phyloP scores from a whole-genome alignment of 1,140 invertebrate genomes.

The Magallana gigas region DNA sequence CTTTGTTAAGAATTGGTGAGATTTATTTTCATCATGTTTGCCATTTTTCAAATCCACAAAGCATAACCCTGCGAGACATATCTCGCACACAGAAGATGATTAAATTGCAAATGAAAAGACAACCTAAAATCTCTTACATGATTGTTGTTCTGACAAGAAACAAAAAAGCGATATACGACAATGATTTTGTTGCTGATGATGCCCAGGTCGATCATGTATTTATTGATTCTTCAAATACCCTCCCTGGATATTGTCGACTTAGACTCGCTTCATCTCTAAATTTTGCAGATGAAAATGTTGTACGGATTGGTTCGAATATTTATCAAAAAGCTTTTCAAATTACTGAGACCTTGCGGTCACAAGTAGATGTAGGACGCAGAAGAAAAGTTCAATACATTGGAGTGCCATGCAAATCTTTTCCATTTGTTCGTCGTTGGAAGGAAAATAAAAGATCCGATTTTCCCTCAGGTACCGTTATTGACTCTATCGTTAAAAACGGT shows the following conservation, averaged over 20 bases:
- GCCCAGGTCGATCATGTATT: background rate
- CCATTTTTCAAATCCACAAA: background rate
- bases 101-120: too few species aligned
- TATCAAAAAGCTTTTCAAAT: background rate
- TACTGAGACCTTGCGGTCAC: background rate
- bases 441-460: background rate
- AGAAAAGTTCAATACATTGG: background rate
- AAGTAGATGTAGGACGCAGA: background rate
- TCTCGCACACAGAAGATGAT: background rate
- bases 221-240: background rate
- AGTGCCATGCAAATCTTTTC: background rate
- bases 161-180: background rate
- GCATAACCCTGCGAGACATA: background rate
- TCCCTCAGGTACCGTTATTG: background rate
- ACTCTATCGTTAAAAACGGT: background rate
- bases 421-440: background rate
- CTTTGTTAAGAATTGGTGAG: background rate
- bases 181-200: too few species aligned
- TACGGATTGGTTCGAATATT: background rate
- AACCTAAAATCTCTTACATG: background rate
- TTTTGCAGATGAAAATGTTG: background rate
- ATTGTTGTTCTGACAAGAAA: background rate
- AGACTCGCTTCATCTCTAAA: background rate
- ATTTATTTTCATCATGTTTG: background rate
- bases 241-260: background rate